Evolutionary conservation across 2,888 invertebrate species (phyloP), one percentile per base, ranked within the genome.

Genomic region (Melinaea marsaeus): DNA sequence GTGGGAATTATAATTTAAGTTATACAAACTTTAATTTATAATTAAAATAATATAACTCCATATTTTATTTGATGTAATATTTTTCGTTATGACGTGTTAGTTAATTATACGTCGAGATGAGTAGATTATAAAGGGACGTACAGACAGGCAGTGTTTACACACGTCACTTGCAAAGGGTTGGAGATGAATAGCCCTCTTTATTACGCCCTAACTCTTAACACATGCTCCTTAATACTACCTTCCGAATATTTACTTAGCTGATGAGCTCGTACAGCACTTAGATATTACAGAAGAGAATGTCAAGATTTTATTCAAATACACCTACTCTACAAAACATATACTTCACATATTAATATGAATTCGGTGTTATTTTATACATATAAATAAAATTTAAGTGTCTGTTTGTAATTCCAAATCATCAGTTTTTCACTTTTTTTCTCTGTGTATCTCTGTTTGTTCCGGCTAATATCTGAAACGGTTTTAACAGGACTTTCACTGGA

Each of bases 31-130:
- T 22, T 22, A 0, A 22, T 22, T 22, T 22, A 22, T 22, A 42
- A 42, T 9, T 9, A 9, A 5, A 42, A 42, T 42, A 42, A 1
- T 7, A 42, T 42, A 42, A 3, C 42, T 6, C 11, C 9, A 42
- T 9, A 42, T 42, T 42, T 7, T 51, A 22, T 51, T 32, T 22
- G 5, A 51, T 9, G 11, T 32, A 48, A 32, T 51, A 9, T 51
- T 22, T 32, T 32, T 32, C 6, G 7, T 32, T 51, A 51, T 32
- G 11, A 7, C 32, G 32, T 32, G 6, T 32, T 51, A 51, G 51
- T 51, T 58, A 58, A 58, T 58, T 58, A 51, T 13, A 46, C 51
- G 13, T 58, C 58, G 48, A 48, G 34, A 58, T 11, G 34, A 34
- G 48, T 13, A 48, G 34, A 48, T 33, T 46, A 46, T 5, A 47